Conservation (phyloP, 2,797 vertebrate genomes). For the Urophycis tenuis region DNA sequence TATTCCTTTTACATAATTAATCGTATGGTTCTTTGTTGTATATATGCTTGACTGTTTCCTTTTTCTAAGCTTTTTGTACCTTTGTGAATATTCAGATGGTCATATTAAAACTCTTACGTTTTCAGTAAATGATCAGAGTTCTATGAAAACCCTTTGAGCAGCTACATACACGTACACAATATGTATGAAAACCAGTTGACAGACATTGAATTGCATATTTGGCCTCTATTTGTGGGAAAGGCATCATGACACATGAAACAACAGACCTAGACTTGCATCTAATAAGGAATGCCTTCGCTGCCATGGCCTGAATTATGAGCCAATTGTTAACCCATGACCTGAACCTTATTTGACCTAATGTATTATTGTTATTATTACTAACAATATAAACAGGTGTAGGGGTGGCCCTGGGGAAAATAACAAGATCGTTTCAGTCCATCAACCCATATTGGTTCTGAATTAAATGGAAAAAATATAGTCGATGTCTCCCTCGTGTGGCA, state of each 20-base stretch:
- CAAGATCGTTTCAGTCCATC: not conserved
- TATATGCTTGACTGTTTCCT: constrained; percentile 53
- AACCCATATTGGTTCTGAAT: not conserved
- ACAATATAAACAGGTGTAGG: not conserved
- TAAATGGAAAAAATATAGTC: not conserved
- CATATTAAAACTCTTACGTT: constrained; percentile 52
- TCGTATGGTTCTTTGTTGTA: constrained; percentile 59
- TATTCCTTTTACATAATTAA: constrained; percentile 60
- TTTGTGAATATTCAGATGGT: constrained; percentile 55
- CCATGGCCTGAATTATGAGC: not conserved
- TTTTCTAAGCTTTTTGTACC: constrained; percentile 51
- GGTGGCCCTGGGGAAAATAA: not conserved
- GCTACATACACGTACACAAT: not conserved
- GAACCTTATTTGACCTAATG: not conserved
- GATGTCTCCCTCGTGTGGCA: not conserved
- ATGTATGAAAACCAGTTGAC: not conserved
- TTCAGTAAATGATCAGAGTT: not conserved
- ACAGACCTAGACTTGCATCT: not conserved
- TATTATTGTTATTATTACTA: not conserved
- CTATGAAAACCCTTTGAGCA: not conserved
- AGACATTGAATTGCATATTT: not conserved
- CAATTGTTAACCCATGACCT: not conserved
- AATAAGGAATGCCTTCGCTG: not conserved
- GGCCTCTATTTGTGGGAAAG: not conserved
- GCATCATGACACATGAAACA: not conserved